Evolutionary conservation across 2,113 vertebrate genomes (phyloP).

Genomic region (Empidonax traillii): DNA sequence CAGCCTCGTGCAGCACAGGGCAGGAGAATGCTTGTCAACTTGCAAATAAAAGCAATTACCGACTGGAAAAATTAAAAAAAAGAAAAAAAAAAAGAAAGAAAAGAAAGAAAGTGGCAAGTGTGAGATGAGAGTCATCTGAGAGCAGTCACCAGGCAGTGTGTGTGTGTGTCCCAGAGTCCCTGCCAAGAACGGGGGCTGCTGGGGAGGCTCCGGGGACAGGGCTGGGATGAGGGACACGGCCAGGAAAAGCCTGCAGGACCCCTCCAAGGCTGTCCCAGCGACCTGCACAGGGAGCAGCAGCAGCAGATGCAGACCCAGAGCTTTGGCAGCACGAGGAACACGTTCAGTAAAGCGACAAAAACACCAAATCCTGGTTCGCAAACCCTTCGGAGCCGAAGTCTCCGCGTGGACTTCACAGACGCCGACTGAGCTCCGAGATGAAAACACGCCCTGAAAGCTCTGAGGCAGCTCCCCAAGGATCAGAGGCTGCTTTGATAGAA

Average conservation of each 20-base stretch:
- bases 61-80: background rate
- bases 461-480: background rate
- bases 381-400: background rate
- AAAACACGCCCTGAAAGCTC: background rate
- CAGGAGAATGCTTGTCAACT: slow-evolving; percentile 44
- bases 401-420: background rate
- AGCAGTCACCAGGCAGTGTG: background rate
- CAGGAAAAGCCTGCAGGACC: background rate
- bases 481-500: background rate
- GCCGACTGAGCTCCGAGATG: background rate
- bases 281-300: background rate
- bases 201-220: background rate
- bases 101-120: background rate
- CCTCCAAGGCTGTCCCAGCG: background rate
- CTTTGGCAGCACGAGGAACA: background rate
- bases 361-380: rapidly evolving
- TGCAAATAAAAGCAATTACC: slow-evolving; percentile 60
- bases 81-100: no score
- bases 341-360: rapidly evolving
- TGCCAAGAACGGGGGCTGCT: background rate
- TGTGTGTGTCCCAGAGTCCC: background rate
- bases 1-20: background rate
- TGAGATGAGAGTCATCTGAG: background rate
- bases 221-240: rapidly evolving
- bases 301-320: background rate